Evolutionary conservation across 2,888 invertebrate genomes (phyloP), one percentile per base, ranked within the genome.

Genomic region (Brachyptera putata): DNA sequence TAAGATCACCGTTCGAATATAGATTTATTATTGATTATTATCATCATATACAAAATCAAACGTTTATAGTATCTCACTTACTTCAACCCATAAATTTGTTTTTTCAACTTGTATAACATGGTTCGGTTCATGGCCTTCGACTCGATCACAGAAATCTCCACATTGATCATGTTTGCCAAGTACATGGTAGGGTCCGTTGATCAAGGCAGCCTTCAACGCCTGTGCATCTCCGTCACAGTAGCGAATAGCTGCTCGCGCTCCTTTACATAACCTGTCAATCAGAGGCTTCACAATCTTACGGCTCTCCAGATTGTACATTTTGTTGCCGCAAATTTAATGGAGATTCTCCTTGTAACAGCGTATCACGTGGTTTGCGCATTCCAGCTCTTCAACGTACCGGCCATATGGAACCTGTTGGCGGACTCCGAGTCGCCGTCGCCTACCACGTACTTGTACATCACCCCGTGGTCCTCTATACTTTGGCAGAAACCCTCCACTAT

Each of bases 361-460:
- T 5, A 58, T 41, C 4, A 57, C 63, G 37, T 64, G 64, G 46
- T 63, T 64, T 0, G 63, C 50, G 56, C 64, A 64, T 9, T 61
- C 64, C 3, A 56, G 9, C 41, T 63, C 63, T 13, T 37, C 34
- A n/a, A 64, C 49, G 18, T 46, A 26, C 3, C 56, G 4, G 3
- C 60, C 55, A 1, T 49, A 57, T 25, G 43, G 48, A 43, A 58
- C 13, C 63, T 58, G 3, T 48, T 50, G 14, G 63, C 60, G 41
- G 9, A 4, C 7, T 21, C 18, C 18, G 43, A 13, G 48, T 64
- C 64, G n/a, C 62, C 63, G n/a, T n/a, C n/a, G 2, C 63, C 64
- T 0, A 61, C 50, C 36, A 61, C 43, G 16, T 63, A 57, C 11
- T 37, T 53, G 26, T 64, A 64, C 3, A 61, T 56, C 2, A 64